phyloP scores from a whole-genome alignment of 1,140 invertebrate species.

The Sipha flava region DNA sequence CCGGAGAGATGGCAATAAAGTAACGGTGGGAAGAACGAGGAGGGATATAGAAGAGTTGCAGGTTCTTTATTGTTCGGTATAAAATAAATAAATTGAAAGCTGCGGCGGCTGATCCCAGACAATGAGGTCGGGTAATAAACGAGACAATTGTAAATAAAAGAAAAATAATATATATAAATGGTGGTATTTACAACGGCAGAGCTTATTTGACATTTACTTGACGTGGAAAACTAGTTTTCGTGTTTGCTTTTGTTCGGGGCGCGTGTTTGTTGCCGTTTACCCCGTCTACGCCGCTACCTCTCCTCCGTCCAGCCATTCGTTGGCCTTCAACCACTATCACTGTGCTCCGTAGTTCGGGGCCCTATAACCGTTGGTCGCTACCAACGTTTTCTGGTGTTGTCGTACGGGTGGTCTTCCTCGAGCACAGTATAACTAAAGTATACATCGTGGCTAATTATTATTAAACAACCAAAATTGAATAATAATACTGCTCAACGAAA shows the following conservation, averaged over 20 bases:
- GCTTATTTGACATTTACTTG: conserved; percentile 31
- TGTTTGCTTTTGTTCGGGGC: conserved; percentile 18
- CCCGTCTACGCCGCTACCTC: not conserved
- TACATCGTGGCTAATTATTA: too few relatives aligned
- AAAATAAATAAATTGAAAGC: conserved; percentile 29
- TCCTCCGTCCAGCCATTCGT: not conserved
- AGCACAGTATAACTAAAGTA: too few relatives aligned
- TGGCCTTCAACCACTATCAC: too few relatives aligned
- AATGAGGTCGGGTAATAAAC: conserved; percentile 24
- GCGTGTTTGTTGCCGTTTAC: not conserved
- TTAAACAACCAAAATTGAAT: too few relatives aligned
- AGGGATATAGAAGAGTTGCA: not conserved
- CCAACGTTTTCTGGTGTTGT: too few relatives aligned
- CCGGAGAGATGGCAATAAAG: not conserved
- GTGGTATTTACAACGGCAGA: conserved; percentile 23
- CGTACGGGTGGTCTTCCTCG: too few relatives aligned
- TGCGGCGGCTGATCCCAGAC: conserved; percentile 1
- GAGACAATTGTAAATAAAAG: conserved; percentile 29
- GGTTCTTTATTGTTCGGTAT: conserved; percentile 30
- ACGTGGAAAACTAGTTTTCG: conserved; percentile 30
- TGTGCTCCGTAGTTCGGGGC: too few relatives aligned
- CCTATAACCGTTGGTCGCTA: too few relatives aligned
- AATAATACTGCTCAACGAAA: too few relatives aligned
- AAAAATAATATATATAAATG: conserved; percentile 23
- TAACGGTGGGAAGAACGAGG: not conserved